Conservation (phyloP, 2,888 invertebrate genomes). For the Acanthosepion esculentum region DNA sequence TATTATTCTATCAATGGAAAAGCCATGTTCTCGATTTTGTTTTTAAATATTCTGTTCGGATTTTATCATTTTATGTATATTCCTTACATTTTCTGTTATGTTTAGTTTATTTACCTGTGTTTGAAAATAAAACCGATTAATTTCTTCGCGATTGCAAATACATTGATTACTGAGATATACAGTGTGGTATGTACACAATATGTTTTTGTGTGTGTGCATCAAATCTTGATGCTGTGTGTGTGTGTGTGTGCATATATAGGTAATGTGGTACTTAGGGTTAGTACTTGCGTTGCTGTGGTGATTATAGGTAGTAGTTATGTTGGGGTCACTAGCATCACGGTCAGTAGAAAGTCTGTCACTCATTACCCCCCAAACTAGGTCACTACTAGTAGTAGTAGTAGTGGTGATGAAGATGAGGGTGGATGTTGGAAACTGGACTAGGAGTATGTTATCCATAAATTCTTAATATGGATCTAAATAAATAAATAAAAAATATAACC, state of each 20-base stretch:
- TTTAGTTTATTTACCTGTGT: not conserved
- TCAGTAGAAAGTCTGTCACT: conserved; percentile 33
- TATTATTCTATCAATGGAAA: not conserved
- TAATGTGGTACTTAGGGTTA: not conserved
- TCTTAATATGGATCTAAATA: not conserved
- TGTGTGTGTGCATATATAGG: not conserved
- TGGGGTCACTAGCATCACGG: conserved; percentile 33
- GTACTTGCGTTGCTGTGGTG: conserved; percentile 14
- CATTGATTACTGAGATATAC: not conserved
- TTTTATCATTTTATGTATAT: too few relatives aligned
- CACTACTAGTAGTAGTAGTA: not conserved
- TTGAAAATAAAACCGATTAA: not conserved
- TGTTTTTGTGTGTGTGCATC: not conserved
- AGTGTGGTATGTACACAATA: not conserved
- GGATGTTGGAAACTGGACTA: too few relatives aligned
- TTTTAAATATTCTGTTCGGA: too few relatives aligned
- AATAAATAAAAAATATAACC: not conserved
- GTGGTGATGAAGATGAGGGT: not conserved
- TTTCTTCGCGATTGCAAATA: not conserved
- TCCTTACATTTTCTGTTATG: too few relatives aligned
- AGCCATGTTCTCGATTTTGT: too few relatives aligned
- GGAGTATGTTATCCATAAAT: too few relatives aligned
- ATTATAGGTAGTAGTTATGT: not conserved
- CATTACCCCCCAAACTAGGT: conserved; percentile 14
- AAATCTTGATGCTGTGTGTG: not conserved